Evolutionary conservation across 1,140 invertebrate species (phyloP), one percentile per base, ranked within the genome.

Genomic region (Polypedilum pembai): DNA sequence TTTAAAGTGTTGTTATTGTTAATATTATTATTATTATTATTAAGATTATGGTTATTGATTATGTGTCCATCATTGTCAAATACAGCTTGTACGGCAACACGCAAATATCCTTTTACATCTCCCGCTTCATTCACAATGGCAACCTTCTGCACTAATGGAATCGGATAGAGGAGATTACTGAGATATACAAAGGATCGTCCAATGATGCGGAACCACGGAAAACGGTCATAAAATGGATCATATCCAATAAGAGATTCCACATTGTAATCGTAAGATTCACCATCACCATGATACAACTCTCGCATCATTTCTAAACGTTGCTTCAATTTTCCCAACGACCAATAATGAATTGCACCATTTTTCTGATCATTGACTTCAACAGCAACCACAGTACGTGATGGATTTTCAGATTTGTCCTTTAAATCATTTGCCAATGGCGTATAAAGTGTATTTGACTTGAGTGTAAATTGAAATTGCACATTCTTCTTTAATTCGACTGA

Each of bases 91-190:
- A 98, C 94, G 0, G 94, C 94, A 24, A 98, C 94, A 72, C 94
- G 87, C 0, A 98, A 85, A 83, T 97, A 99, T 21, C 96, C 98
- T 78, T 96, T 96, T 7, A 99, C 96, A 84, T 99, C 96, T 75
- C 98, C 98, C 79, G 98, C 96, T 82, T 99, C 98, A 83, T 97
- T 99, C n/a, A 99, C 98, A 80, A 99, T 95, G 8, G 97, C 95
- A 73, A 99, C 95, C 85, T 96, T 96, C 83, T 99, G 97, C 76
- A 98, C 92, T 75, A 99, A 83, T 1, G 95, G 93, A 73, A 99
- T 94, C 3, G 96, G 95, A 83, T 98, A 98, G 83, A 98, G 87
- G 73, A 99, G 84, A 84, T 99, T 99, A 83, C 94, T 98, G 79
- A 99, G 84, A 83, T 98, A 99, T 8, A 99, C 93, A 83, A 99